Percentiles rank a stretch among this genome's conserved stretches.
Evolutionary conservation across 2,888 invertebrate species (phyloP).

Genomic region (Margaritifera margaritifera): DNA sequence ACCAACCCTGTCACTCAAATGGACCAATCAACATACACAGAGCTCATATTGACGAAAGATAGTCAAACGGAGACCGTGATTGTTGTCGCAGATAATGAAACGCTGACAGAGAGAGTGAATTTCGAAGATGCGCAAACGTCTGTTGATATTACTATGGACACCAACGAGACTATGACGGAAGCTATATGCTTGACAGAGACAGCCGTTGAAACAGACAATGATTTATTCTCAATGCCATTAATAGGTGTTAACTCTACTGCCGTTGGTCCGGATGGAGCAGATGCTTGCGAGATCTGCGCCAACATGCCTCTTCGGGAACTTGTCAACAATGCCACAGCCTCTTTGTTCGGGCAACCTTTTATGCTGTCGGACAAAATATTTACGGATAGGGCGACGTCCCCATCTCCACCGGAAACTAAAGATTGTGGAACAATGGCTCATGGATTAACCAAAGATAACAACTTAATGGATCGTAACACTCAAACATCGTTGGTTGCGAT

Average conservation of each 20-base stretch:
- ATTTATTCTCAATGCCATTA: constrained; percentile 13
- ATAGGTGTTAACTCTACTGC: constrained; percentile 6
- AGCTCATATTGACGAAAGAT: constrained; percentile 47
- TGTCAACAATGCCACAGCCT: constrained; percentile 23
- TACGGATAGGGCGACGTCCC: constrained; percentile 42
- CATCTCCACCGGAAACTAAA: constrained; percentile 31
- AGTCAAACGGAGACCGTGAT: constrained; percentile 51
- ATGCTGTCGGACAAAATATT: constrained; percentile 30
- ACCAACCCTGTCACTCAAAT: constrained; percentile 53
- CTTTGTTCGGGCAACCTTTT: constrained; percentile 5
- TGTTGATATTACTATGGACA: constrained; percentile 45
- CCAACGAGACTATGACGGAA: constrained; percentile 53
- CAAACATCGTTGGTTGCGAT: constrained; percentile 49
- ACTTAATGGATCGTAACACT: constrained; percentile 38
- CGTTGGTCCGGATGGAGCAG: constrained; percentile 8
- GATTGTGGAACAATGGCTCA: constrained; percentile 57
- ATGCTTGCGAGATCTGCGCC: constrained; percentile 5
- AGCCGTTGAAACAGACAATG: constrained; percentile 43
- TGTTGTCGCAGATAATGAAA: constrained; percentile 58
- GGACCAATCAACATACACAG: constrained; percentile 63
- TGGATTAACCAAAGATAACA: constrained; percentile 36
- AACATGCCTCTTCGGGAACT: constrained; percentile 25
- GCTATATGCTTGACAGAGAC: constrained; percentile 35
- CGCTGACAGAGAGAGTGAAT: constrained; percentile 53
- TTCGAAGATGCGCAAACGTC: constrained; percentile 58